Percentiles rank a stretch among this genome's conserved stretches.
phyloP scores from a whole-genome alignment of 1,140 invertebrate genomes.

The Chironomus tepperi region DNA sequence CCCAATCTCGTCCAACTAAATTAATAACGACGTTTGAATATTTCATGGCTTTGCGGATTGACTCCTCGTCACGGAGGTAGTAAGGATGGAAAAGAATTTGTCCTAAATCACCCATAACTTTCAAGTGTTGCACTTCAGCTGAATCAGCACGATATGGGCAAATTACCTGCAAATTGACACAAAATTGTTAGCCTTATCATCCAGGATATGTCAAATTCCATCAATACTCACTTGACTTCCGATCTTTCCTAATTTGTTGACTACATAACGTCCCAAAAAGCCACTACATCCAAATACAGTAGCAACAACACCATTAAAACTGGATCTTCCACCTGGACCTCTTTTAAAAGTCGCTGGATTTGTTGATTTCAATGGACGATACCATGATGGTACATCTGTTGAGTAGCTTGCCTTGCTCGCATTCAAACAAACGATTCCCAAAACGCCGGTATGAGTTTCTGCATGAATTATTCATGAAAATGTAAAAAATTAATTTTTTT shows the following conservation, averaged over 20 bases:
- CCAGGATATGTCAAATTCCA: neutral
- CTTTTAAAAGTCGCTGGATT: conserved; percentile 60
- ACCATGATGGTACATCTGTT: conserved; percentile 30
- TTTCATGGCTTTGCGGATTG: conserved; percentile 75
- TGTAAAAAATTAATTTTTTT: neutral
- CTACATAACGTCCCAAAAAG: conserved; percentile 76
- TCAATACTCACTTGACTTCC: conserved; percentile 60
- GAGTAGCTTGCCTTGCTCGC: conserved; percentile 26
- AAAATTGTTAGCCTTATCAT: neutral
- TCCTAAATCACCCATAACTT: conserved; percentile 87
- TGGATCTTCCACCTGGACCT: conserved; percentile 88
- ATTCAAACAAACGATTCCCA: conserved; percentile 35
- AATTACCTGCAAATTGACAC: conserved; percentile 63
- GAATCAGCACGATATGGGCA: conserved; percentile 84
- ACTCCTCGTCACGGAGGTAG: conserved; percentile 78
- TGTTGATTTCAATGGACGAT: conserved; percentile 34
- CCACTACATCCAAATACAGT: conserved; percentile 94
- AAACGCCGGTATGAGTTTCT: conserved; percentile 36
- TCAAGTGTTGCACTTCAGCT: conserved; percentile 65
- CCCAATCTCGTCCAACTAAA: conserved; percentile 82
- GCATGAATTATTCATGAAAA: neutral
- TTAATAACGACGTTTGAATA: conserved; percentile 98
- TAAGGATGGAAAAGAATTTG: conserved; percentile 89
- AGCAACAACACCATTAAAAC: conserved; percentile 92
- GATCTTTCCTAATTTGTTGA: conserved; percentile 80